Base-by-base conservation (phyloP, 2,888 invertebrate genomes). In the Tipula vernalis region DNA sequence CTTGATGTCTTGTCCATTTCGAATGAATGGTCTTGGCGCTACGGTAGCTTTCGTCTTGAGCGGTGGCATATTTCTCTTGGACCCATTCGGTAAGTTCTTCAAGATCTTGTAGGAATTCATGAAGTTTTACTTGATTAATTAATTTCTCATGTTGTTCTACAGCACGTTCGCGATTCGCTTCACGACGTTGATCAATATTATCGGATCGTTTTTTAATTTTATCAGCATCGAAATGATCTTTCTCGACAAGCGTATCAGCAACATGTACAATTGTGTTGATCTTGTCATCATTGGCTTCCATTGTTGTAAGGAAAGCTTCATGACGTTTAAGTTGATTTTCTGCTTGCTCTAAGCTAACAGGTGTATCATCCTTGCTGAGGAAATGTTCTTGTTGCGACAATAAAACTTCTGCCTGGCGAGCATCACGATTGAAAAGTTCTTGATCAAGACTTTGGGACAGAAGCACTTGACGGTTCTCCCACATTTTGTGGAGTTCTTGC, bases 231-330 rank as follows among this genome's bases (percentile, higher is more conserved):
- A 97, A 98, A 92, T 99, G 99, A 71, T 96, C 96, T 90, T 98
- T 98, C 89, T 98, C 97, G 88, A 96, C 96, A 28, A 97, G 93
- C 15, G 98, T 94, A 89, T 96, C 95, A 88, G 99, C 98, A 91
- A 99, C 99, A 91, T 98, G 97, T 0, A 98, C 96, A 83, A 99
- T 97, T 0, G 96, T 96, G 91, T 99, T 98, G 90, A 99, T 97
- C 93, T 99, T 99, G 91, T 99, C 99, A 91, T 99, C 99, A 92
- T 99, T 99, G 13, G 99, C 99, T 91, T 99, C 99, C 98, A 99
- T 98, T 4, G 99, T 99, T 0, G 99, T 99, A 89, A 99, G 95
- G 94, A 99, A 99, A 0, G 99, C 98, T 91, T 99, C 99, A 92
- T 99, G 98, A 86, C 98, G 96, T 92, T 99, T 99, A 90, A 99